phyloP scores from a whole-genome alignment of 2,113 vertebrate species.

The Herpetotheres cachinnans region DNA sequence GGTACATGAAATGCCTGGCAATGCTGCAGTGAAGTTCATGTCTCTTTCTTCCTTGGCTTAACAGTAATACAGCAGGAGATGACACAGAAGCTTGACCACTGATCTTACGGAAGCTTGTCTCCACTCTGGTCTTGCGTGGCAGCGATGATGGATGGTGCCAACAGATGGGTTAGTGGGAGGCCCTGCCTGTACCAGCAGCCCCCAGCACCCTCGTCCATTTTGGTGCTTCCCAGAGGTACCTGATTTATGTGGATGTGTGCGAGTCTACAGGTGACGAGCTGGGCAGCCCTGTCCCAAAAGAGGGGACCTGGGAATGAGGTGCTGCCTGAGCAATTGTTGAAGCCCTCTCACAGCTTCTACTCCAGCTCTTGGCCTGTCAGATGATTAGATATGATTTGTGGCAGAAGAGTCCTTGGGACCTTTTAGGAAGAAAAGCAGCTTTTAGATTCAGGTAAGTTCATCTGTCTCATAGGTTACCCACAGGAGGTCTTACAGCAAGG shows the following conservation, averaged over 20 bases:
- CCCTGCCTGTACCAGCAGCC: background rate
- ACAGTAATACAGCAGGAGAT: background rate
- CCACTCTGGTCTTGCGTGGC: background rate
- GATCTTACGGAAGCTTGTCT: background rate
- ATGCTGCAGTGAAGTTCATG: background rate
- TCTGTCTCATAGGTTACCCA: background rate
- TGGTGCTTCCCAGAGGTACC: background rate
- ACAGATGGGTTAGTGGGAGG: rapidly evolving
- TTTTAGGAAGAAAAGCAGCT: background rate
- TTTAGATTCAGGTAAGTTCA: background rate
- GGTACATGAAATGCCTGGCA: background rate
- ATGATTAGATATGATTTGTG: background rate
- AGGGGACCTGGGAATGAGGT: background rate
- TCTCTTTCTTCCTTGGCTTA: background rate
- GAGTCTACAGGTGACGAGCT: rapidly evolving
- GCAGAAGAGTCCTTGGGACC: background rate
- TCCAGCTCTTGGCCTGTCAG: background rate
- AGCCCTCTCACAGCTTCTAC: background rate
- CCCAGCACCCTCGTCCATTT: rapidly evolving
- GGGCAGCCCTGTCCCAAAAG: background rate
- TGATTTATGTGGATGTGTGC: rapidly evolving
- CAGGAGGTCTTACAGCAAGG: background rate
- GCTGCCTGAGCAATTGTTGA: background rate
- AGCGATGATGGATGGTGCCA: background rate
- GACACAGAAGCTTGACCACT: background rate